Base-by-base conservation (phyloP, 53 echinoderm and acorn worm genomes). In the Paracentrotus lividus region DNA sequence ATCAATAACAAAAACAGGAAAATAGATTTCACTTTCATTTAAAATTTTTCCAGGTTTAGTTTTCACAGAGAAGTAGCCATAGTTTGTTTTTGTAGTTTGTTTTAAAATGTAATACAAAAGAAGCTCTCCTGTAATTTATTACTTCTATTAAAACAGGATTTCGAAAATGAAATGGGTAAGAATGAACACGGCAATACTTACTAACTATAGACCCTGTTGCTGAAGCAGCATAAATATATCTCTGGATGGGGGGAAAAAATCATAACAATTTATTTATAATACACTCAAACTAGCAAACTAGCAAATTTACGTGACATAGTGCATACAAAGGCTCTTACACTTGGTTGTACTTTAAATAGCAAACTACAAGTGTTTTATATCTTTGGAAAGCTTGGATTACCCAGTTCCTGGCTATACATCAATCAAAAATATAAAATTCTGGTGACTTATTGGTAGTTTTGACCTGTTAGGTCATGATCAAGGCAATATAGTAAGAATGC, bases 171-270 rank as follows among this genome's bases (percentile, higher is more conserved):
- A 57, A 20, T 13, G 21, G 26, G 12, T 10, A 29, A 64, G 33
- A 69, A 0, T 5, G n/a, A 2, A 59, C 21, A 69, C 2, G 10
- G 15, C 2, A 47, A 20, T 90, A 97, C 98, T 98, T 93, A 97
- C 98, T 97, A 18, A 97, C 88, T 49, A 97, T 81, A 66, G 92
- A 93, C 21, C 98, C 98, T 27, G 96, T 95, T 16, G 97, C 96
- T 93, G 97, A 98, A 12, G 97, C 98, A 65, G 95, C 88, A 90
- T 97, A 98, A 57, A 98, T 98, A 86, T 98, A 98, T 51, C 93
- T 96, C 98, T 98, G 94, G 27, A 21, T 29, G 52, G 43, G 58
- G 52, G 43, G 58, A 53, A 40, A 84, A 34, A 88, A 77, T 42
- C 4, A 85, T 27, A 84, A n/a, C 12, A 27, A 8, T 29, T 64